A percentile compares a stretch with the other conserved stretches of the same genome.
These are phyloP conservation scores for Ochotona princeps DNA, from an alignment of 2,113 vertebrate genomes.

Conservation along the genomic window DNA sequence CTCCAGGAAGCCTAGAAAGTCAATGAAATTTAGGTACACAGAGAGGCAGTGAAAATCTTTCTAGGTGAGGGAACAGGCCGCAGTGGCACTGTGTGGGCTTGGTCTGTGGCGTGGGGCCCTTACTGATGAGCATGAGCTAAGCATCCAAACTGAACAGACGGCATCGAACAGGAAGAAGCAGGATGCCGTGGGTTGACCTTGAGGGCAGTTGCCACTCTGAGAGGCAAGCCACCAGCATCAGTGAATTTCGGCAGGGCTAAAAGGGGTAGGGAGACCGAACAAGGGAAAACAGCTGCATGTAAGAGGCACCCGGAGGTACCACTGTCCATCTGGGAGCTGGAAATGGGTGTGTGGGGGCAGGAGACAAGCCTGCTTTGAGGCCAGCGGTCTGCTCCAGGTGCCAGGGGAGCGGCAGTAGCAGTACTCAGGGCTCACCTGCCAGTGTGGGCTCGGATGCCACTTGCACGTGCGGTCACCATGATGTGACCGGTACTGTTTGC, in stretches of 20 bases:
- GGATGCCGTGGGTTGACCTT: not conserved
- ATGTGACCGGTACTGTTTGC: not conserved
- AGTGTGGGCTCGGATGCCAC: not conserved
- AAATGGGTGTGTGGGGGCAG: not conserved
- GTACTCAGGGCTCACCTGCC: no score
- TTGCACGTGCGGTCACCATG: rapidly evolving
- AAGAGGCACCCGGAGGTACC: not conserved
- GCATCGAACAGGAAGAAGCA: not conserved
- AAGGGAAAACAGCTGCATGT: rapidly evolving
- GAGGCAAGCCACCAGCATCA: not conserved
- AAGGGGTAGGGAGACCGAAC: not conserved
- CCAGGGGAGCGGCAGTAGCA: rapidly evolving
- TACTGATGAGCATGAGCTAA: not conserved
- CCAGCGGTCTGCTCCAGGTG: not conserved
- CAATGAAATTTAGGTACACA: not conserved
- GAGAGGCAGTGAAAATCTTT: not conserved
- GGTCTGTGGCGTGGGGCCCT: rapidly evolving
- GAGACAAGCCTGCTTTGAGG: not conserved
- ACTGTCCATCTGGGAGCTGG: not conserved
- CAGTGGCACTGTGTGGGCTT: not conserved
- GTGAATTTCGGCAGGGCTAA: no score
- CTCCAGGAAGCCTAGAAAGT: not conserved
- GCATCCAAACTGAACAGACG: not conserved
- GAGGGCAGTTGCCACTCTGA: no score
- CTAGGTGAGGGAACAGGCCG: no score